phyloP scores from a whole-genome alignment of 2,797 vertebrate genomes.

The Urosaurus nigricauda region DNA sequence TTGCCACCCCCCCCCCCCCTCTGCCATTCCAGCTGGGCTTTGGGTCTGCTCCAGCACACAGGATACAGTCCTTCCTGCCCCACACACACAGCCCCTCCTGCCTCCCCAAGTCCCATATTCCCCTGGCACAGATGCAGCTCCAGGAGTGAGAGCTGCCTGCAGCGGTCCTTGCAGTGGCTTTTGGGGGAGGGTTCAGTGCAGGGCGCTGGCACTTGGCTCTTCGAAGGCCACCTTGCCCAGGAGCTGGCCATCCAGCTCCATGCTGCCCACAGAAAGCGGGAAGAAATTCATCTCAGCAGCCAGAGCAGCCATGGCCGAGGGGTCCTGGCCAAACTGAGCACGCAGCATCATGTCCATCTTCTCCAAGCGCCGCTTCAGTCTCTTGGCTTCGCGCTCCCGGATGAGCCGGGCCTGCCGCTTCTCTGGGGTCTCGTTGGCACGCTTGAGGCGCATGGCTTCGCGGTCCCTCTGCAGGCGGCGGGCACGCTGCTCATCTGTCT shows the following conservation, averaged over 20 bases:
- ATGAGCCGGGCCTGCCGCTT: conserved; percentile 94
- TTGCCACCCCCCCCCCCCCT: no score
- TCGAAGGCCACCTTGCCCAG: conserved; percentile 86
- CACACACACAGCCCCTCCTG: neutral
- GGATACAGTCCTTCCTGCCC: neutral
- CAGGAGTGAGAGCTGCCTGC: neutral
- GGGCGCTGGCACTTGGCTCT: conserved; percentile 76
- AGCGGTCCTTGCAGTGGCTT: neutral
- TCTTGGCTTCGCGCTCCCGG: conserved; percentile 94
- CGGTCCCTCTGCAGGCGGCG: conserved; percentile 94
- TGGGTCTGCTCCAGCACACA: no score
- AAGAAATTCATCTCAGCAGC: conserved; percentile 98
- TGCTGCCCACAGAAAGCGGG: conserved; percentile 88
- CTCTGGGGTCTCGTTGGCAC: conserved; percentile 96
- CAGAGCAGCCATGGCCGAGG: conserved; percentile 94
- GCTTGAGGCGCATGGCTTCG: conserved; percentile 95
- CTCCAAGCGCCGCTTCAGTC: conserved; percentile 94
- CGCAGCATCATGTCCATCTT: conserved; percentile 97
- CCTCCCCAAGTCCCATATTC: neutral
- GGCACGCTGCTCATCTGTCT: conserved; percentile 92
- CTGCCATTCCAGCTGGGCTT: neutral
- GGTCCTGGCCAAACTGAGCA: conserved; percentile 96
- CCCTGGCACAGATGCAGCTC: neutral
- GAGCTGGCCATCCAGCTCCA: conserved; percentile 92
- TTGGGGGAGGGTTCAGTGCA: conserved; percentile 71